Conservation (phyloP, 2,888 invertebrate genomes). For the Fragum sueziense region DNA sequence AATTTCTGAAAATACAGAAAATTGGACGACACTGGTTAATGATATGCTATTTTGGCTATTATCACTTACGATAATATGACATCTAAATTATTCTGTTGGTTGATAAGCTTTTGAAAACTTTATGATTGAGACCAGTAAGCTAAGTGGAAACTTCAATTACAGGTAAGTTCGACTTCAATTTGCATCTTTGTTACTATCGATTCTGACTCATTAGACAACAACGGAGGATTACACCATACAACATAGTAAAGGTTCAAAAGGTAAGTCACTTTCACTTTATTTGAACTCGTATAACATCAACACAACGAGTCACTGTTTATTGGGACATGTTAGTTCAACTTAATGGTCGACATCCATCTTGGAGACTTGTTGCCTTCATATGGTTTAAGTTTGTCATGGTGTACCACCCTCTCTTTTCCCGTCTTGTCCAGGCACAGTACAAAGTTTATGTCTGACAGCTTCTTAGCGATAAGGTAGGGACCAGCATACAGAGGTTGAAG, state of each 20-base stretch:
- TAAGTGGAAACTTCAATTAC: neutral
- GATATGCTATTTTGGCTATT: neutral
- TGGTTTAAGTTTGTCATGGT: conserved; percentile 46
- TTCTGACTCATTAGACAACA: neutral
- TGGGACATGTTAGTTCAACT: too few species aligned
- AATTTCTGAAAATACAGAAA: conserved; percentile 10
- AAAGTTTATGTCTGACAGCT: conserved; percentile 26
- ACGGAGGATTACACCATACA: neutral
- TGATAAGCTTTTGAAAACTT: neutral
- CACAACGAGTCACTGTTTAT: too few species aligned
- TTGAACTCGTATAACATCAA: neutral
- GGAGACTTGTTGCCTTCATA: conserved; percentile 18
- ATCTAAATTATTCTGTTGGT: neutral
- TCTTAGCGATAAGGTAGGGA: conserved; percentile 38
- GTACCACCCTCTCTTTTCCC: conserved; percentile 21
- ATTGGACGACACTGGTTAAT: neutral
- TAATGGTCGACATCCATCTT: too few species aligned
- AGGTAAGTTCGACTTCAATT: neutral
- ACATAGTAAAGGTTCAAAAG: neutral
- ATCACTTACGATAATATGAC: neutral
- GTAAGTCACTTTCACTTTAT: neutral
- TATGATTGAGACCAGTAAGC: neutral
- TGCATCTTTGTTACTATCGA: neutral
- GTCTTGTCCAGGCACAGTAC: conserved; percentile 20
- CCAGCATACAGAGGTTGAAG: conserved; percentile 38